These are phyloP conservation scores for Leuciscus idus DNA, from an alignment of 2,113 vertebrate genomes.

Conservation along the genomic window DNA sequence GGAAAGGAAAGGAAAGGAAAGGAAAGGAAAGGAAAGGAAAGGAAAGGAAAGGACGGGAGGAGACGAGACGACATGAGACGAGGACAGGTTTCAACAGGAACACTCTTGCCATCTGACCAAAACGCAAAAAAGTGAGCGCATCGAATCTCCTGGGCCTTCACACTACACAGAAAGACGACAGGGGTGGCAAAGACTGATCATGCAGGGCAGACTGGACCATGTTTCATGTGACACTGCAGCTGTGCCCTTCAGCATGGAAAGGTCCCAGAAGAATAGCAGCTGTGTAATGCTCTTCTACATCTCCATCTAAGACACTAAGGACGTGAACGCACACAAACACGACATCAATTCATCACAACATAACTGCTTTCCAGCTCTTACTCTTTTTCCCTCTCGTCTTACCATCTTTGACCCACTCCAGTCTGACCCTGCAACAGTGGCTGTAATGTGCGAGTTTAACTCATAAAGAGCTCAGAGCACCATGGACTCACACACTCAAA, in stretches of 20 bases:
- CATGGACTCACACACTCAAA: not conserved
- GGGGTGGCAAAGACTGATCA: constrained; percentile 19
- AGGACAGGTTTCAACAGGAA: not conserved
- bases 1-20: not conserved
- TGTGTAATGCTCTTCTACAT: constrained; percentile 20
- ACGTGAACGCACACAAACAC: not conserved
- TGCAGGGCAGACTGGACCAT: constrained; percentile 23
- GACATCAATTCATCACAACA: not conserved
- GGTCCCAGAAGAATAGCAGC: constrained; percentile 20
- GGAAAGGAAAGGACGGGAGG: not conserved
- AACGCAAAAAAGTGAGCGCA: not conserved
- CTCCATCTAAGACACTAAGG: constrained; percentile 23
- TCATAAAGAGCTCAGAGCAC: constrained; percentile 23
- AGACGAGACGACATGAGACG: not conserved
- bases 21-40: not conserved
- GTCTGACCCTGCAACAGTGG: constrained; percentile 6
- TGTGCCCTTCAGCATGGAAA: constrained; percentile 26
- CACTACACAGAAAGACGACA: constrained; percentile 16
- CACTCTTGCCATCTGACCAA: not conserved
- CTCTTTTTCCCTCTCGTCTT: not conserved
- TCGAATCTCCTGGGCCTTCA: not conserved
- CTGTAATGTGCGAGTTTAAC: constrained; percentile 24
- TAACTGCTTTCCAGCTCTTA: not conserved
- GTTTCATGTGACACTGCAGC: constrained; percentile 40
- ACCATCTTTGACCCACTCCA: not conserved